A percentile compares a stretch with the other conserved stretches of the same genome.
Evolutionary conservation across 2,113 vertebrate species (phyloP).

Genomic region (Sinocyclocheilus anshuiensis): DNA sequence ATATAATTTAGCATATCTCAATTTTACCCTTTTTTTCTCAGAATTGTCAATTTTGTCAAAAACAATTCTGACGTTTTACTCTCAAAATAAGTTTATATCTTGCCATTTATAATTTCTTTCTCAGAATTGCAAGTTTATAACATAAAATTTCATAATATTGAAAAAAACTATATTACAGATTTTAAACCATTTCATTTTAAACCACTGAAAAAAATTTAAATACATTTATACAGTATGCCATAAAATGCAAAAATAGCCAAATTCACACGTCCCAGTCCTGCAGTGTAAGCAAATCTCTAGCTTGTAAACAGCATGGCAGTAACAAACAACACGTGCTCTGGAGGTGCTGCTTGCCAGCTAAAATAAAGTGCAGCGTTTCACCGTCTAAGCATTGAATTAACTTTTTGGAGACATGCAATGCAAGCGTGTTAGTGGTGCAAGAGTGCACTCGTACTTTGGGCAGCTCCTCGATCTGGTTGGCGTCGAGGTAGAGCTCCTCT

Average conservation of each 20-base stretch:
- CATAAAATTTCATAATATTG: not conserved
- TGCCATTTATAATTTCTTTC: too few species aligned
- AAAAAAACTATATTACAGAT: too few species aligned
- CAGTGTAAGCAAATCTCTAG: not conserved
- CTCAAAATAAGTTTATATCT: too few species aligned
- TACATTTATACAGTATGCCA: too few species aligned
- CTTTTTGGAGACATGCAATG: not conserved
- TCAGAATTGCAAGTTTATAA: not conserved
- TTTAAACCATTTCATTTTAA: too few species aligned
- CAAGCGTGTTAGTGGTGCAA: not conserved
- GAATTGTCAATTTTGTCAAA: too few species aligned
- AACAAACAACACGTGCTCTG: not conserved
- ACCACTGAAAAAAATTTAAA: too few species aligned
- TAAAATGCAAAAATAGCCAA: too few species aligned
- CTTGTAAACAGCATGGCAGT: not conserved
- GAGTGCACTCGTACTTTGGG: constrained; percentile 84
- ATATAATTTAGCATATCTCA: too few species aligned
- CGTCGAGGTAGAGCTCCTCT: constrained; percentile 98
- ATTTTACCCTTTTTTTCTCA: too few species aligned
- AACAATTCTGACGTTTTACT: too few species aligned
- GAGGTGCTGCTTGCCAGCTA: not conserved
- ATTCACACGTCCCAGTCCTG: not conserved
- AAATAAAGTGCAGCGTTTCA: not conserved
- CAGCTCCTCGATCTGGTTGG: constrained; percentile 99
- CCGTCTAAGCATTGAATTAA: not conserved